phyloP scores from a whole-genome alignment of 2,888 invertebrate genomes.

The Lochmaea crataegi region DNA sequence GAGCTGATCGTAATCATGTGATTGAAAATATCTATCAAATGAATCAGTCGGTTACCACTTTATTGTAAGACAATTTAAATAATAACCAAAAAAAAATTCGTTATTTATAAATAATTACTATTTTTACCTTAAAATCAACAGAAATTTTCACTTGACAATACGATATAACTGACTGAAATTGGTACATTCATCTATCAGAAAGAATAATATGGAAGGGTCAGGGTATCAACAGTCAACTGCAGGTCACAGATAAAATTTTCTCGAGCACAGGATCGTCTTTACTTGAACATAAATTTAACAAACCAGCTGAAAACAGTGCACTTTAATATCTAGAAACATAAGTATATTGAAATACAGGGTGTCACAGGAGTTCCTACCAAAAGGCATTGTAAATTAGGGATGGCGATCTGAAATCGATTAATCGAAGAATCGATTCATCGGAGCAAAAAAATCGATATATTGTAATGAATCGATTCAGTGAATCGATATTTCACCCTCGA shows the following conservation, averaged over 20 bases:
- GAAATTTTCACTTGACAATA: slow-evolving; percentile 24
- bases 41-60: background rate
- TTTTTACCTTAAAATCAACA: slow-evolving; percentile 27
- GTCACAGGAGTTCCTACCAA: too few relatives aligned
- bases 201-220: slow-evolving; percentile 55
- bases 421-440: too few relatives aligned
- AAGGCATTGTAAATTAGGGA: too few relatives aligned
- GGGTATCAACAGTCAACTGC: slow-evolving; percentile 52
- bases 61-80: background rate
- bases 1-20: too few relatives aligned
- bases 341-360: too few relatives aligned
- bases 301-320: too few relatives aligned
- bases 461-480: too few relatives aligned
- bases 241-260: slow-evolving; percentile 53
- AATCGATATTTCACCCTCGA: too few relatives aligned
- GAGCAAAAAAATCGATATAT: too few relatives aligned
- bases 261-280: slow-evolving; percentile 20
- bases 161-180: slow-evolving; percentile 35
- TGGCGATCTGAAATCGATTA: too few relatives aligned
- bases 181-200: slow-evolving; percentile 36
- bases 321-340: too few relatives aligned
- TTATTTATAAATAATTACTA: background rate
- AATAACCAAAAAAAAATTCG: background rate
- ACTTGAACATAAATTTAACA: background rate
- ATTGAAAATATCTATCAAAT: background rate